phyloP scores from a whole-genome alignment of 1,140 invertebrate genomes.

The Holcopasites calliopsidis region DNA sequence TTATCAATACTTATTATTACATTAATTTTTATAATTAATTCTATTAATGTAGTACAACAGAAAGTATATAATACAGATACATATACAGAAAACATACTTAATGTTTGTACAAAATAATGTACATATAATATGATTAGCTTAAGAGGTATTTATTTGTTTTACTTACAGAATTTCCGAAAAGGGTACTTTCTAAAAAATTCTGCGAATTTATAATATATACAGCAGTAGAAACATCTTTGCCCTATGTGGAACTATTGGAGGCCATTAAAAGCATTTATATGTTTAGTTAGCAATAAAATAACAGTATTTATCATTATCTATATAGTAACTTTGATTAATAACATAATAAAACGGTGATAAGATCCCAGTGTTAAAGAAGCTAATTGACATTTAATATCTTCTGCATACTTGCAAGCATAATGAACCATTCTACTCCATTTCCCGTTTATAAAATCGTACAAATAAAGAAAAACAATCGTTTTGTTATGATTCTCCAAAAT shows the following conservation, averaged over 20 bases:
- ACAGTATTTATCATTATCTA: too few species aligned
- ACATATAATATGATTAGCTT: not conserved
- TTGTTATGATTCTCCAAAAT: too few species aligned
- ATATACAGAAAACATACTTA: not conserved
- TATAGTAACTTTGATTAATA: not conserved
- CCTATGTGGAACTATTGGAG: too few species aligned
- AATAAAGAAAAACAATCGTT: too few species aligned
- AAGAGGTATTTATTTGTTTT: conserved; percentile 13
- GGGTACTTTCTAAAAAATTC: not conserved
- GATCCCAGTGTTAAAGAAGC: too few species aligned
- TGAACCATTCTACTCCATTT: too few species aligned
- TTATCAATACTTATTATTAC: conserved; percentile 13
- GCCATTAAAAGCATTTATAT: too few species aligned
- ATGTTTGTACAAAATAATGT: not conserved
- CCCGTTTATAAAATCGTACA: too few species aligned
- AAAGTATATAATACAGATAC: not conserved
- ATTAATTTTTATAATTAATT: conserved; percentile 1
- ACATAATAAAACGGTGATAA: not conserved
- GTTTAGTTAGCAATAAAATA: not conserved
- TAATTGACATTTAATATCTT: too few species aligned
- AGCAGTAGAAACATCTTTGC: too few species aligned
- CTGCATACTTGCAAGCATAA: too few species aligned
- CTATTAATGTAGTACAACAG: conserved; percentile 7
- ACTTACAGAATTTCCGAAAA: not conserved
- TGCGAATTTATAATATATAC: too few species aligned